Evolutionary conservation across 2,888 invertebrate genomes (phyloP).

Genomic region (Pterostichus niger): DNA sequence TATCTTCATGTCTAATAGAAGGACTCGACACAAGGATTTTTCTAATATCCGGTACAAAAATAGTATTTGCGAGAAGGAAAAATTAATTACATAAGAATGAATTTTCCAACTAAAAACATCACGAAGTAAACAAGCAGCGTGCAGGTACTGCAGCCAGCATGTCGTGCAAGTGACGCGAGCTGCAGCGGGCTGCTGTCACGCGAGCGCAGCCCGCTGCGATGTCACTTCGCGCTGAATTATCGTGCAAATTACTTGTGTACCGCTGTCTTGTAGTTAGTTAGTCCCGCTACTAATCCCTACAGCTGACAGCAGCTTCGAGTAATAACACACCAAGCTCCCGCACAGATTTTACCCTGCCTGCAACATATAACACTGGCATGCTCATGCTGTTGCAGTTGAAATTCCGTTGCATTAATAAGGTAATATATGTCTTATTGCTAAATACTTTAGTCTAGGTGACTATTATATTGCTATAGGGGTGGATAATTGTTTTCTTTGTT

Average conservation of each 20-base stretch:
- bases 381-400: background rate
- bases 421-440: too few species aligned
- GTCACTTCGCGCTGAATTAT: slow-evolving; percentile 53
- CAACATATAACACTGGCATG: background rate
- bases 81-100: slow-evolving; percentile 3
- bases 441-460: too few species aligned
- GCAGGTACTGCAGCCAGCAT: slow-evolving; percentile 26
- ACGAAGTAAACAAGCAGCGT: background rate
- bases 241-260: slow-evolving; percentile 57
- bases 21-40: too few species aligned
- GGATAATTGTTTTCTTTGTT: too few species aligned
- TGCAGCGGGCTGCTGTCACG: slow-evolving; percentile 18
- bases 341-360: slow-evolving; percentile 9
- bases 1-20: too few species aligned
- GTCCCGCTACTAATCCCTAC: slow-evolving; percentile 41
- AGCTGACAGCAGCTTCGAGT: slow-evolving; percentile 33
- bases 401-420: background rate
- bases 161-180: slow-evolving; percentile 29
- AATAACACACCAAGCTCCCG: slow-evolving; percentile 32
- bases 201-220: slow-evolving; percentile 28
- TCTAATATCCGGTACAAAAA: background rate
- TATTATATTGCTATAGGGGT: too few species aligned
- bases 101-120: background rate
- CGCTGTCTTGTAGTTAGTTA: slow-evolving; percentile 53
- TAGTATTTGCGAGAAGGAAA: background rate